Evolutionary conservation across 1,140 invertebrate genomes (phyloP).

Genomic region (Akabosia matsudoensis): DNA sequence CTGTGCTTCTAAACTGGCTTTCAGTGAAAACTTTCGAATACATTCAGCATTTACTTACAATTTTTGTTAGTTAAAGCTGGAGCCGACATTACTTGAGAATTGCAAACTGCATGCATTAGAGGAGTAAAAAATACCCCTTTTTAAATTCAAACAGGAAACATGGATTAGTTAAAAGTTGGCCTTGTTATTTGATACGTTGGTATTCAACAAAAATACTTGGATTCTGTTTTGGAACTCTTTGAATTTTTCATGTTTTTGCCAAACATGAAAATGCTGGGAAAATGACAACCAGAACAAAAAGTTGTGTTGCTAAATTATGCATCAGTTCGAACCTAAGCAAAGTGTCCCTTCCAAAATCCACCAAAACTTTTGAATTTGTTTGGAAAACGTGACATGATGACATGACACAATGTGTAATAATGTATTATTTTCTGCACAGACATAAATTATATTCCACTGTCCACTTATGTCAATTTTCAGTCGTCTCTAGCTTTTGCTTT

Average conservation of each 20-base stretch:
- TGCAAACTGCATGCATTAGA: too few species aligned
- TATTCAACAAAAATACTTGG: too few species aligned
- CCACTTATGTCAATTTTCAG: background rate
- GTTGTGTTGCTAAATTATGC: background rate
- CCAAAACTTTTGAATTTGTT: background rate
- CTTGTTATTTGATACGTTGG: too few species aligned
- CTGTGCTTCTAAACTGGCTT: too few species aligned
- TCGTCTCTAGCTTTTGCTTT: background rate
- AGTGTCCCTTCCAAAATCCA: background rate
- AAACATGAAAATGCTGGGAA: slow-evolving; percentile 10
- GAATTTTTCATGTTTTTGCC: slow-evolving; percentile 1
- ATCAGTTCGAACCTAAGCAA: background rate
- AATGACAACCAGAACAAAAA: background rate
- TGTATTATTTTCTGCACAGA: background rate
- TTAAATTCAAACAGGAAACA: too few species aligned
- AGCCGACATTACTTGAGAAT: too few species aligned
- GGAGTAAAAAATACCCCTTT: too few species aligned
- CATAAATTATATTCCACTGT: background rate
- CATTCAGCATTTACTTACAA: too few species aligned
- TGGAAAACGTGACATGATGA: background rate
- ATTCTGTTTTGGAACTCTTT: too few species aligned
- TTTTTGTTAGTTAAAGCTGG: too few species aligned
- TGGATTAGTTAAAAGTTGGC: too few species aligned
- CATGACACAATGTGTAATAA: background rate
- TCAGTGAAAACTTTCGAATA: too few species aligned